phyloP scores from a whole-genome alignment of 2,888 invertebrate genomes.

The Entomobrya multifasciata region DNA sequence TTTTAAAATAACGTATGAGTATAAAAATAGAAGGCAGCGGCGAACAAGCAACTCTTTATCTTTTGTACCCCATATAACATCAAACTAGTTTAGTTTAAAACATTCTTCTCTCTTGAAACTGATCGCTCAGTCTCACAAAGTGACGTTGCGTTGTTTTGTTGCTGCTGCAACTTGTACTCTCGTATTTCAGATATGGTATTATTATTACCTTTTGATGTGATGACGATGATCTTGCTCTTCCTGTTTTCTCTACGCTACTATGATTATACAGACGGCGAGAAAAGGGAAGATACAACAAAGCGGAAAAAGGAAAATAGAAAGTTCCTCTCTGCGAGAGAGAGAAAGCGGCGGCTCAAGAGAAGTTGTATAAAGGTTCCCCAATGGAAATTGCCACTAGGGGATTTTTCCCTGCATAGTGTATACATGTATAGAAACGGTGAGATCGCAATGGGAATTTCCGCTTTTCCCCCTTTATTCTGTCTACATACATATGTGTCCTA shows the following conservation, averaged over 20 bases:
- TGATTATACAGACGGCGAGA: neutral
- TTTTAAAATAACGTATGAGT: neutral
- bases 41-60: constrained; percentile 40
- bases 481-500: constrained; percentile 43
- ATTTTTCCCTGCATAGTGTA: constrained; percentile 39
- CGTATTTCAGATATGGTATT: constrained; percentile 39
- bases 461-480: constrained; percentile 13
- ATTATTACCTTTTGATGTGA: constrained; percentile 56
- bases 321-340: constrained; percentile 32
- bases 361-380: constrained; percentile 29
- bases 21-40: neutral
- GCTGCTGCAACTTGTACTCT: neutral
- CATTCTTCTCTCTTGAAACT: constrained; percentile 33
- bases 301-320: constrained; percentile 51
- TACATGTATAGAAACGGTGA: neutral
- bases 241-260: constrained; percentile 23
- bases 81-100: constrained; percentile 16
- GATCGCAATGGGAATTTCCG: constrained; percentile 3
- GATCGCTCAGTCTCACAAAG: constrained; percentile 36
- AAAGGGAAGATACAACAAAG: constrained; percentile 33
- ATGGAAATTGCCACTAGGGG: constrained; percentile 66
- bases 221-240: constrained; percentile 37
- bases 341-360: neutral
- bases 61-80: neutral
- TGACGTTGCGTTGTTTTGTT: constrained; percentile 21